Base-by-base conservation (phyloP, 2,797 vertebrate species). In the Lepidocolaptes lacrymiger region DNA sequence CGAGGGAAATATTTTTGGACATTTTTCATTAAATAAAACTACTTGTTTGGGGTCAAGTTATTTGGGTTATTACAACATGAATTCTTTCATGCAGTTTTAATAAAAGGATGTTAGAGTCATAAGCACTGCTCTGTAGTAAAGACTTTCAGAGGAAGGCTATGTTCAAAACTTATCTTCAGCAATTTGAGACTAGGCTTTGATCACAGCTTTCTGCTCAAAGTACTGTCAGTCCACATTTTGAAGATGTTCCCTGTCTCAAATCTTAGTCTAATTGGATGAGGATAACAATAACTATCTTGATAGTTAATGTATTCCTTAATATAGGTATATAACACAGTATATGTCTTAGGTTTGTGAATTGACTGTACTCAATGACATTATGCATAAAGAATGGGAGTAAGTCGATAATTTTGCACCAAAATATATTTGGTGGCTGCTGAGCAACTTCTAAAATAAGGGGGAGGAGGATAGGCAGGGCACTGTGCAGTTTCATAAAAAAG, bases 321-420 rank as follows among this genome's bases (percentile, higher is more conserved):
- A 8, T 1, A 59, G 44, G 13, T 26, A 2, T 66, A 5, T 48
- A 77, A 32, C 1, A 1, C 8, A 55, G 10, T 34, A 9, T 77
- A 32, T 69, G 30, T 39, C 9, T 52, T 51, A 55, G 26, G 9
- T 74, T 75, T 94, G 36, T 68, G 64, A 86, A 46, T 48, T 85
- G 55, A 37, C 58, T 36, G 27, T 54, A 43, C 30, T 81, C 46
- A 41, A 1, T 84, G 52, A 68, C 34, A 43, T 61, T 23, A n/a
- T 39, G 44, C 58, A 81, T 84, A 52, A 7, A 74, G 58, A 77
- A 52, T 0, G 0, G 72, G 46, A 79, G 17, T n/a, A 78, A 85
- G 49, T 23, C 59, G 52, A 2, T 58, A 17, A 58, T 72, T 79
- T 85, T 89, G 28, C 36, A 51, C 37, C 48, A 83, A 92, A 89